Evolutionary conservation across 2,797 vertebrate species (phyloP), one percentile per base, ranked within the genome.

Genomic region (Buphagus erythrorhynchus): DNA sequence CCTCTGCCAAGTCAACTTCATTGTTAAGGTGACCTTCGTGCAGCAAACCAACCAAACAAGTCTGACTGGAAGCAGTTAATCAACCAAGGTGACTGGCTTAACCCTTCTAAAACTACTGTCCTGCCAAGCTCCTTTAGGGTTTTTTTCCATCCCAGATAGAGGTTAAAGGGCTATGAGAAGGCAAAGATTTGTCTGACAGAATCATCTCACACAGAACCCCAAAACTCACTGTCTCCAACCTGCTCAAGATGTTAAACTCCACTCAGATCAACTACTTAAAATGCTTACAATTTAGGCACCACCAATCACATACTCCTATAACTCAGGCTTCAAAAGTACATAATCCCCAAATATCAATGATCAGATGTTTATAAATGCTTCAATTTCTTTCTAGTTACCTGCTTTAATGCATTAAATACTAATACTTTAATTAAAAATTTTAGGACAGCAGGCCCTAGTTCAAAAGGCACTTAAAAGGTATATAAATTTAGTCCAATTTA

Each of bases 11-110:
- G 72, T 20, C 54, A 57, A 71, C 87, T 78, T 38, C 78, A 71
- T 29, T 71, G 65, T 87, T 88, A 94, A 91, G 68, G 85, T 93
- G 89, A 95, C 95, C 87, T 95, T 88, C 16, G 9, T 2, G 1
- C 2, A 74, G 35, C 35, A 88, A 88, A 91, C 71, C 1, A 1
- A 59, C 67, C 71, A 42, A 88, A 86, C 90, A 65, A 74, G 94
- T 95, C 75, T 52, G 45, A 82, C 91, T 77, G 82, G 77, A 94
- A 89, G 63, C 3, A 82, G 48, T 52, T 73, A 66, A 78, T 86
- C 81, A 71, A 29, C 35, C 45, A 63, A 74, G 49, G 72, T 46
- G 72, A 91, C 9, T 63, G 42, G 33, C 13, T 86, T 61, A 93
- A 74, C 42, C 57, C 17, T 82, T 78, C 54, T 45, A 36, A 75